Evolutionary conservation across 1,140 invertebrate genomes (phyloP).

Genomic region (Lucilia cuprina): DNA sequence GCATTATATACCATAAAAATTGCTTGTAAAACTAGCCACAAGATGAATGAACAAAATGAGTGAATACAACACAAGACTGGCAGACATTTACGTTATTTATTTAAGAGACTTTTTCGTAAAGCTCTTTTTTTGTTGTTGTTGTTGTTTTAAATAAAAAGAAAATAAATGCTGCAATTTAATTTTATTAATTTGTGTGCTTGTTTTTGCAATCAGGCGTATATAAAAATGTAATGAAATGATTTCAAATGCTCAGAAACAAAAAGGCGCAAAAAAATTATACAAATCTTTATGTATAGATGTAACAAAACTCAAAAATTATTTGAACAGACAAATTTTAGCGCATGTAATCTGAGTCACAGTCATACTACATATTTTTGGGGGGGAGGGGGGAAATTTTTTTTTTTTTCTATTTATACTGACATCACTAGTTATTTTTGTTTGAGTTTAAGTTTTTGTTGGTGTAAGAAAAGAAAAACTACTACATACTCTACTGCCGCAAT

Average conservation of each 20-base stretch:
- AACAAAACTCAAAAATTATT: not conserved
- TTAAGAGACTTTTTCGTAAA: not conserved
- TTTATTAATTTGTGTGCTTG: conserved; percentile 32
- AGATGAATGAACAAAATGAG: not conserved
- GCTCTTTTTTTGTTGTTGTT: not conserved
- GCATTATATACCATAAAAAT: not conserved
- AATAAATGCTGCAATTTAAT: conserved; percentile 33
- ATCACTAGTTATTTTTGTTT: too few relatives aligned
- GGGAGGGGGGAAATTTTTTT: too few relatives aligned
- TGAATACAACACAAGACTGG: not conserved
- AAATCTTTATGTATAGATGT: not conserved
- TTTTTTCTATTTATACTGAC: too few relatives aligned
- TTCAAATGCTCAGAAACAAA: conserved; percentile 9
- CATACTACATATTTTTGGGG: not conserved
- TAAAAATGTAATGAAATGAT: conserved; percentile 16
- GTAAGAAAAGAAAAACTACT: not conserved
- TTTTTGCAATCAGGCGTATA: conserved; percentile 27
- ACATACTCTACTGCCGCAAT: not conserved
- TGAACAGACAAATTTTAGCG: conserved; percentile 10
- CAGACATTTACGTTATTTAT: not conserved
- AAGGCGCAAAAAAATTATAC: too few relatives aligned
- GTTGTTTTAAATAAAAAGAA: not conserved
- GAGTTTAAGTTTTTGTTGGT: not conserved
- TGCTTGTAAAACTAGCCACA: not conserved
- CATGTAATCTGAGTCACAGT: conserved; percentile 28